Base-by-base conservation (phyloP, 2,797 vertebrate genomes). In the Oreonectes daqikongensis region DNA sequence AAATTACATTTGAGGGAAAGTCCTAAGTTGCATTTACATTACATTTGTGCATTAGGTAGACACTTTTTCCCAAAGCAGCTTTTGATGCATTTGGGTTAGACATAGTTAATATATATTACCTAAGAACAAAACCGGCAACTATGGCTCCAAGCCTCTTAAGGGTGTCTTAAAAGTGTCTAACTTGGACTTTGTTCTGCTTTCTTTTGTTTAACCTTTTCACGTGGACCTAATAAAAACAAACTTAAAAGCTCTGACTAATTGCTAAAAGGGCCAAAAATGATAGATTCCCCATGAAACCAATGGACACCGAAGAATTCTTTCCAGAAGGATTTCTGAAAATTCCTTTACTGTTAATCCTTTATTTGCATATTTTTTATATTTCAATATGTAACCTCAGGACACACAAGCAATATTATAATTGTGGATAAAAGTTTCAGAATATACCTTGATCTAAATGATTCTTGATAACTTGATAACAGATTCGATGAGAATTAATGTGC, bases 381-480 rank as follows among this genome's bases (percentile, higher is more conserved):
- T 75, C 20, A 67, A n/a, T 57, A 30, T 22, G 24, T 8, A 22
- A 44, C 35, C 18, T 20, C 18, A 9, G 5, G 2, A 52, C 5
- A 38, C 28, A 24, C 7, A 8, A 18, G 38, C 48, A 74, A 18
- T 22, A 14, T 28, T 7, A 50, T 26, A 12, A 1, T 18, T 7
- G 9, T 15, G 17, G 22, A 28, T 15, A 10, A 40, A 24, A 18
- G 18, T 10, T 52, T 18, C 38, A 42, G 18, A 9, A 48, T 7
- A 40, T 9, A 11, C 38, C 50, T 40, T 15, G 30, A 73, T 17
- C 1, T n/a, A 10, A 74, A 53, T 55, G 1, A 26, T 65, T 40
- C 40, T 65, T 20, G 32, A 74, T 74, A 30, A 53, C 32, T 2
- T n/a, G n/a, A n/a, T 35, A 26, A 38, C 20, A 38, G 59, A 64